These are phyloP conservation scores for Syndactyla subalaris DNA, from an alignment of 2,797 vertebrate genomes.

Conservation along the genomic window DNA sequence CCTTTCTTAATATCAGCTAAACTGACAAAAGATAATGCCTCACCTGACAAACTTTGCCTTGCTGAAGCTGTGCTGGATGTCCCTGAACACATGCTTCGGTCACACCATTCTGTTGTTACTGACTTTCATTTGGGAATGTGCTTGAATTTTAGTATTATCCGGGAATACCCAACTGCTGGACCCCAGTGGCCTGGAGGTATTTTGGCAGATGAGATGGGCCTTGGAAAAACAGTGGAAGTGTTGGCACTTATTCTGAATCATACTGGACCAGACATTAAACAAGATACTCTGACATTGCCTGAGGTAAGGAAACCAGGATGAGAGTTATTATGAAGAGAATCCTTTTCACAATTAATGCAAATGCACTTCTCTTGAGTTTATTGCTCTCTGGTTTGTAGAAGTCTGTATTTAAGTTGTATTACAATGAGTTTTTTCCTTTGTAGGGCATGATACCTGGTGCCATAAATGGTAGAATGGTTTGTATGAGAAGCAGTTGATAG, in stretches of 20 bases:
- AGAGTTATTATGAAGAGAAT: background rate
- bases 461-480: background rate
- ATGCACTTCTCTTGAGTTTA: background rate
- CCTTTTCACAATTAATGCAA: background rate
- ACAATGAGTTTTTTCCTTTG: background rate
- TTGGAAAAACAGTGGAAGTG: slow-evolving; percentile 98
- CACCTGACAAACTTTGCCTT: background rate
- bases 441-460: background rate
- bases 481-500: background rate
- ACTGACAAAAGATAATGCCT: background rate
- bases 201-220: slow-evolving; percentile 99
- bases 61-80: background rate
- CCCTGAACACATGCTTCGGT: background rate
- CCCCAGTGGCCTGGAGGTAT: slow-evolving; percentile 95
- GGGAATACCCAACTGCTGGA: slow-evolving; percentile 88
- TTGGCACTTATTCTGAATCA: slow-evolving; percentile 94
- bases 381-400: background rate
- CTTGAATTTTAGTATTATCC: slow-evolving; percentile 83
- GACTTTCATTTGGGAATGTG: slow-evolving; percentile 13
- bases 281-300: slow-evolving; percentile 86
- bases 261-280: slow-evolving; percentile 84
- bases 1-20: background rate
- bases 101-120: background rate
- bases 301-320: slow-evolving; percentile 79
- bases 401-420: background rate